These are phyloP conservation scores for Ferrisia virgata DNA, from an alignment of 2,888 invertebrate genomes.

Conservation along the genomic window DNA sequence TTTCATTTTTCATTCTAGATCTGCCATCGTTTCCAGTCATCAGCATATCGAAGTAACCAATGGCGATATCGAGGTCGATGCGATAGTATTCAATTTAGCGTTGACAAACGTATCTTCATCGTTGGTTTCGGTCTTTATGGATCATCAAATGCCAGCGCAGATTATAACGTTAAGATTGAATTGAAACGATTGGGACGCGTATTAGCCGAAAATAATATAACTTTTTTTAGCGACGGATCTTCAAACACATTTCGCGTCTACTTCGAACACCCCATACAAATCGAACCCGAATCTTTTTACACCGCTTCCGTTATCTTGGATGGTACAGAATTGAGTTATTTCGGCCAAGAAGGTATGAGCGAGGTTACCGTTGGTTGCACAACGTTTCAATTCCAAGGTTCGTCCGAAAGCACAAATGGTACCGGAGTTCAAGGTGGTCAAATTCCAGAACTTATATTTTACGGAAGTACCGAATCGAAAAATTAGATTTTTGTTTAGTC, in stretches of 20 bases:
- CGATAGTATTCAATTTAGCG: conserved; percentile 95
- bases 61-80: conserved; percentile 96
- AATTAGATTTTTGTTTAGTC: neutral
- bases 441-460: conserved; percentile 94
- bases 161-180: conserved; percentile 92
- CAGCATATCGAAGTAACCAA: conserved; percentile 93
- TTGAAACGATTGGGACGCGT: conserved; percentile 83
- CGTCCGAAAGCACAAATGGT: conserved; percentile 94
- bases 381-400: conserved; percentile 95
- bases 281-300: conserved; percentile 90
- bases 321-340: conserved; percentile 91
- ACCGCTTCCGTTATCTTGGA: conserved; percentile 94
- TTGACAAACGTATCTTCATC: conserved; percentile 91
- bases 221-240: conserved; percentile 94
- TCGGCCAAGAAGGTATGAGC: conserved; percentile 94
- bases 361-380: conserved; percentile 84
- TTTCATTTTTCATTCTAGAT: conserved; percentile 58
- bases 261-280: conserved; percentile 73
- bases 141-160: conserved; percentile 91
- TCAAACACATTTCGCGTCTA: conserved; percentile 92
- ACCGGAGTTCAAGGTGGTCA: conserved; percentile 97
- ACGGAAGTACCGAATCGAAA: conserved; percentile 64
- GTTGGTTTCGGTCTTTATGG: conserved; percentile 95
- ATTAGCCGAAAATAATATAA: conserved; percentile 85
- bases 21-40: conserved; percentile 93